Conservation (phyloP, 2,797 vertebrate species). For the Eurystomus glaucurus region DNA sequence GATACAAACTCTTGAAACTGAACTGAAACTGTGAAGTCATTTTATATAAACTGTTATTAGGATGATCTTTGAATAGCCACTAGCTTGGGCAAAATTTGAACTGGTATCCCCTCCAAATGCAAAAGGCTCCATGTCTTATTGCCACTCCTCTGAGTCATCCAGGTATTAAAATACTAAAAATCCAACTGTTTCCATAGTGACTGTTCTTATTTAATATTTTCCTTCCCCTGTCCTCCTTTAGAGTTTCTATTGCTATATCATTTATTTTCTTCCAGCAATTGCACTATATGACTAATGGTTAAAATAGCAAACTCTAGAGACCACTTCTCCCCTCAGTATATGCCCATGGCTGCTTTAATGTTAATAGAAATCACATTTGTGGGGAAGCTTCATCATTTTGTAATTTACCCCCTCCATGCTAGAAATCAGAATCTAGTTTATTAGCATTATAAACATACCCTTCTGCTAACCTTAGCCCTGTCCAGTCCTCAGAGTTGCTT, state of each 20-base stretch:
- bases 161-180: conserved; percentile 65
- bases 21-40: not conserved
- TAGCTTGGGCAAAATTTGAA: not conserved
- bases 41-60: not conserved
- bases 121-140: conserved; percentile 11
- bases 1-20: not conserved
- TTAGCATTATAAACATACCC: not conserved
- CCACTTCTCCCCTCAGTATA: not conserved
- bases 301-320: conserved; percentile 44
- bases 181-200: conserved; percentile 69
- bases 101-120: not conserved
- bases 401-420: conserved; percentile 17
- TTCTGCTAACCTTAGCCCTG: not conserved
- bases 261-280: conserved; percentile 45
- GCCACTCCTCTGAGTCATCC: conserved; percentile 38
- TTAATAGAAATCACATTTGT: conserved; percentile 45
- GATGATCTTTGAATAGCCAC: not conserved
- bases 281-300: not conserved
- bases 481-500: not conserved
- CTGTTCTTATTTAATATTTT: conserved; percentile 66
- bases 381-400: conserved; percentile 42
- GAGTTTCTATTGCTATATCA: not conserved
- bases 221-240: conserved; percentile 44
- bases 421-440: conserved; percentile 32
- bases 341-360: conserved; percentile 21